Conservation (phyloP, 1,140 invertebrate species). For the Goniozus legneri region DNA sequence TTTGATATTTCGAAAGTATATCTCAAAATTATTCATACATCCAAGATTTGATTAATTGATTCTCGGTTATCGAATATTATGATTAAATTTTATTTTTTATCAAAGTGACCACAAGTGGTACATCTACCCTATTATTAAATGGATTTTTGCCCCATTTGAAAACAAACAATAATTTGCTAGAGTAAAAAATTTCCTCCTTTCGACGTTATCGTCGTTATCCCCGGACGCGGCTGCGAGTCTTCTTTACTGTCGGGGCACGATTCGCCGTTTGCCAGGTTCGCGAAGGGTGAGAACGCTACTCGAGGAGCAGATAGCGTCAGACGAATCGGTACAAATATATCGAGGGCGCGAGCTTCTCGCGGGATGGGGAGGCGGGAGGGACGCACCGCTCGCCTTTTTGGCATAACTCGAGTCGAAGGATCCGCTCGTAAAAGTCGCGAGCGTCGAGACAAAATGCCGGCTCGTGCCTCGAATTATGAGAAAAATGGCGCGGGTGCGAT, state of each 20-base stretch:
- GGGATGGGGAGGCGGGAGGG: neutral
- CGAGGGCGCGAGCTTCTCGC: neutral
- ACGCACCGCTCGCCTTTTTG: no score
- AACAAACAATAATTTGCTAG: no score
- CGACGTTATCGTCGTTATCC: neutral
- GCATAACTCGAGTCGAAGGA: conserved; percentile 26
- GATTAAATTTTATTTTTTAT: no score
- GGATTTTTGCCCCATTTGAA: no score
- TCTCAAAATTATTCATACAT: no score
- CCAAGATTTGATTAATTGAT: no score
- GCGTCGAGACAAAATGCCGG: conserved; percentile 28
- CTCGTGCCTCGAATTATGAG: conserved; percentile 21
- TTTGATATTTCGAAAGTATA: no score
- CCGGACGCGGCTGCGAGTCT: neutral
- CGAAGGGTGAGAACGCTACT: no score
- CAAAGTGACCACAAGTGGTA: no score
- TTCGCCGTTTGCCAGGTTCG: neutral
- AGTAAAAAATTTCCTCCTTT: no score
- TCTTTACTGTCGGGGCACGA: conserved; percentile 9
- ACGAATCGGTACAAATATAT: conserved; percentile 24
- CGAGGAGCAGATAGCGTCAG: conserved; percentile 8
- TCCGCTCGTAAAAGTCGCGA: conserved; percentile 13
- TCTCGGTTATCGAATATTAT: no score
- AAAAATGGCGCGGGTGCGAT: conserved; percentile 8
- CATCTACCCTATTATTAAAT: no score